These are phyloP conservation scores for Sinocyclocheilus rhinocerous DNA, from an alignment of 2,113 vertebrate genomes.

Conservation along the genomic window DNA sequence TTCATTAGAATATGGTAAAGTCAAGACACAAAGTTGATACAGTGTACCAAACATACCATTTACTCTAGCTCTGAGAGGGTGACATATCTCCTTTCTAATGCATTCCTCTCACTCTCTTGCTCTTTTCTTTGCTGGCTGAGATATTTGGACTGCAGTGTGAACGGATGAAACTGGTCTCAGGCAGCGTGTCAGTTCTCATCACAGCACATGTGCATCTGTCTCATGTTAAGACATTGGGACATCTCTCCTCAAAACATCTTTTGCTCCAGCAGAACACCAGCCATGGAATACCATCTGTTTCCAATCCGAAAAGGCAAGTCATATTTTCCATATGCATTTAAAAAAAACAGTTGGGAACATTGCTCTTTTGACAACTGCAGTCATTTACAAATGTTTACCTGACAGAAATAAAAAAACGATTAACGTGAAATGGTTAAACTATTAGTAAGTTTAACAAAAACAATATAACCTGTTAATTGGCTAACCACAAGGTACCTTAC, in stretches of 20 bases:
- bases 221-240: conserved; percentile 6
- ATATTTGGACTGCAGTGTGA: background rate
- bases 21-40: background rate
- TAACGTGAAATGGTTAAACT: background rate
- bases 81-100: background rate
- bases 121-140: background rate
- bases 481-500: background rate
- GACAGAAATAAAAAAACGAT: background rate
- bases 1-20: background rate
- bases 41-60: background rate
- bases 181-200: background rate
- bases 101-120: background rate
- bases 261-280: conserved; percentile 33
- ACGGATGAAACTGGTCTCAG: background rate
- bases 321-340: conserved; percentile 47
- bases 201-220: background rate
- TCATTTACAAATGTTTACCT: background rate
- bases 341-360: background rate
- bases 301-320: conserved; percentile 28
- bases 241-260: conserved; percentile 22
- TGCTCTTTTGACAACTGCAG: conserved; percentile 1
- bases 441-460: background rate
- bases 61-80: background rate
- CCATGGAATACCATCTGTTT: conserved; percentile 42
- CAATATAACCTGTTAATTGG: background rate